Base-by-base conservation (phyloP, 2,797 vertebrate species). In the Coreius guichenoti region DNA sequence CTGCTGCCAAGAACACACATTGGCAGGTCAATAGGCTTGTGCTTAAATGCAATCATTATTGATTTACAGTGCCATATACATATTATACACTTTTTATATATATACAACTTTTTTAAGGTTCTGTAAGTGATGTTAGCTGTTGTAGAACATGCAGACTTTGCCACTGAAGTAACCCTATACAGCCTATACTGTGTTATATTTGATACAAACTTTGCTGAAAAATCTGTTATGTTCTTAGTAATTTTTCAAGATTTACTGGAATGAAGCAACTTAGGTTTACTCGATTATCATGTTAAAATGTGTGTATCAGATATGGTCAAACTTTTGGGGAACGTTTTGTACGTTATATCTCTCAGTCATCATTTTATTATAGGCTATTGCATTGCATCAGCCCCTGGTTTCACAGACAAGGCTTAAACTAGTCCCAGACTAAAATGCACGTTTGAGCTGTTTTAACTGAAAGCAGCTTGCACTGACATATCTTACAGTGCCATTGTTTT, bases 1-100 rank as follows among this genome's bases (percentile, higher is more conserved):
- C 89, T 89, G 80, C 47, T 88, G 89, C 2, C 33, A 12, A 3
- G 21, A n/a, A n/a, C 1, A 2, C 17, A 39, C 31, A 76, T 21
- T 76, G 23, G 7, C 74, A 70, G 61, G 29, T 23, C 79, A 51
- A 47, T 67, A 61, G 14, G 14, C 36, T 78, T 14, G 5, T 61
- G 14, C 21, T 29, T 21, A 13, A 54, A 11, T 13, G 47, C 29
- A 54, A 17, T 65, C 14, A 31, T 65, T 65, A 65, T 8, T 65
- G 13, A 63, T 63, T 63, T 63, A 16, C 2, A 29, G 29, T 65
- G 6, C 6, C 26, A 31, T 65, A 16, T 31, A 31, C 14, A 65
- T 6, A 63, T 29, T 63, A n/a, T n/a, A n/a, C n/a, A n/a, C n/a
- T n/a, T n/a, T n/a, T n/a, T n/a, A n/a, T n/a, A n/a, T n/a, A n/a